Percentiles rank a stretch among this genome's conserved stretches.
These are phyloP conservation scores for Dynastes hyllus DNA, from an alignment of 2,888 invertebrate species.

Conservation along the genomic window DNA sequence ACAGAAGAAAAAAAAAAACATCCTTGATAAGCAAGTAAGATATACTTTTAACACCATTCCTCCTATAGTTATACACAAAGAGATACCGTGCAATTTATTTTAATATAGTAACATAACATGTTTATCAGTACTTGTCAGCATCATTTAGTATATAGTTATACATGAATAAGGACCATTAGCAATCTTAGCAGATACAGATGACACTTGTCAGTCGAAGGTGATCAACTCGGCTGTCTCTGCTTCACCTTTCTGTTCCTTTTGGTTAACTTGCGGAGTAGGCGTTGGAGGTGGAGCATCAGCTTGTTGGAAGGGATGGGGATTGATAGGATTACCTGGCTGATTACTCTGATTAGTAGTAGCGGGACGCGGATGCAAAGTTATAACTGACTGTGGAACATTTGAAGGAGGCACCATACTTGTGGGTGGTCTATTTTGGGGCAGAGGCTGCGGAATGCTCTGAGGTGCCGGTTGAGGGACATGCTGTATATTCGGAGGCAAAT, in stretches of 20 bases:
- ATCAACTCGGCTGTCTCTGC: conserved; percentile 85
- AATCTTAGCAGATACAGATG: not conserved
- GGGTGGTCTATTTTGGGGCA: conserved; percentile 47
- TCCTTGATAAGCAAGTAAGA: not conserved
- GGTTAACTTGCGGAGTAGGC: conserved; percentile 59
- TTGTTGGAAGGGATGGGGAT: conserved; percentile 53
- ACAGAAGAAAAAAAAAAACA: not conserved
- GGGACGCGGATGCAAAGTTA: conserved; percentile 25
- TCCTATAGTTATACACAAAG: not conserved
- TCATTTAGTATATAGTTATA: not conserved
- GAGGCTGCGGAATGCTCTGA: conserved; percentile 24
- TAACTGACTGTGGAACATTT: conserved; percentile 41
- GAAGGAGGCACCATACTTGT: conserved; percentile 36
- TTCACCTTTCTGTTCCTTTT: conserved; percentile 67
- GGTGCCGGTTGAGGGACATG: conserved; percentile 15
- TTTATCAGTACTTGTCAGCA: not conserved
- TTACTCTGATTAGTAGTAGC: conserved; percentile 53
- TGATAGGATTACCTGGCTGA: conserved; percentile 40
- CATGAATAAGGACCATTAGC: not conserved
- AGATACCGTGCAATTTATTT: not conserved
- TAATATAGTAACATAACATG: not conserved
- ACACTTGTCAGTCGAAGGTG: conserved; percentile 81
- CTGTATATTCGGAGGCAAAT: conserved; percentile 17
- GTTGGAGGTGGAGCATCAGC: conserved; percentile 61
- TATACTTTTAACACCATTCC: not conserved